Percentiles rank a stretch among this genome's conserved stretches.
Conservation (phyloP, 2,797 vertebrate species). For the Valencia hispanica region DNA sequence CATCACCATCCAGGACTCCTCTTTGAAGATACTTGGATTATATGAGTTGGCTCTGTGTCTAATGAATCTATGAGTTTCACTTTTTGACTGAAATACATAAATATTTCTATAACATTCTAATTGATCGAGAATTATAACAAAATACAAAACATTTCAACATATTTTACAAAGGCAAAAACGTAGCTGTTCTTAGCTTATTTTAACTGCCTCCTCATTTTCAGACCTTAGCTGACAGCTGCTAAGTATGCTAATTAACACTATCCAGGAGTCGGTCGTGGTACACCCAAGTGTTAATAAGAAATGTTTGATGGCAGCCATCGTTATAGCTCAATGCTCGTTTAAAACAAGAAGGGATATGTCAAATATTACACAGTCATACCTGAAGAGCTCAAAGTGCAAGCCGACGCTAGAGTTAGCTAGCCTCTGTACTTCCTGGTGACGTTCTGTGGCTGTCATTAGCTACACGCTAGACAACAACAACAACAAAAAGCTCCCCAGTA, state of each 20-base stretch:
- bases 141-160: not conserved
- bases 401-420: conserved; percentile 46
- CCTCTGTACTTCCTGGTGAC: conserved; percentile 71
- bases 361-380: conserved; percentile 44
- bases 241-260: conserved; percentile 31
- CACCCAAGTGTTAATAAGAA: not conserved
- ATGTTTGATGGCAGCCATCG: not conserved
- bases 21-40: no score
- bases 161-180: not conserved
- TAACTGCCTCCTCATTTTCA: not conserved
- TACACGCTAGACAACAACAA: no score
- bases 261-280: not conserved
- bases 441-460: conserved; percentile 63
- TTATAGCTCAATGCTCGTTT: not conserved
- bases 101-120: not conserved
- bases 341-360: not conserved
- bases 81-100: not conserved
- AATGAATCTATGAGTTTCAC: not conserved
- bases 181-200: not conserved
- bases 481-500: conserved; percentile 16
- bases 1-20: no score
- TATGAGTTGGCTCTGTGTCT: not conserved
- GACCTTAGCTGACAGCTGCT: conserved; percentile 23
- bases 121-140: not conserved
- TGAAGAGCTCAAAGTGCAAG: conserved; percentile 67